A percentile compares a stretch with the other conserved stretches of the same genome.
Conservation (phyloP, 2,888 invertebrate genomes). For the Augiades crinisus region DNA sequence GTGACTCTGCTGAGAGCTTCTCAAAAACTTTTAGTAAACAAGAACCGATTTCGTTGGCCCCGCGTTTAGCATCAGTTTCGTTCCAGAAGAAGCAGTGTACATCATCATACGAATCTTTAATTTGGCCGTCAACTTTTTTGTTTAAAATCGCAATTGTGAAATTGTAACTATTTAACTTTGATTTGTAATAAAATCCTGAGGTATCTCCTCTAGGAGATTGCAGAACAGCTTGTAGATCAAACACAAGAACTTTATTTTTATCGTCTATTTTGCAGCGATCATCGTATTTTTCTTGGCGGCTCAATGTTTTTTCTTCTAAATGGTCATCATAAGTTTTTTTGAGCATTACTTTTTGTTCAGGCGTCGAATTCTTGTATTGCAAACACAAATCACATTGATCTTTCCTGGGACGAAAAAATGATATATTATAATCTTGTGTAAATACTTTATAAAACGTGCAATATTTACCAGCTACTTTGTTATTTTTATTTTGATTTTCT, state of each 20-base stretch:
- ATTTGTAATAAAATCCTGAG: slow-evolving; percentile 34
- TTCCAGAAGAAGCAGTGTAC: slow-evolving; percentile 36
- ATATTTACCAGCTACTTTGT: slow-evolving; percentile 25
- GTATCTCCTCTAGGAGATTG: slow-evolving; percentile 32
- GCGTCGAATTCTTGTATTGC: slow-evolving; percentile 13
- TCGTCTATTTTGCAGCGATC: slow-evolving; percentile 32
- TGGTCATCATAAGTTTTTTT: slow-evolving; percentile 5
- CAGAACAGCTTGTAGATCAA: slow-evolving; percentile 34
- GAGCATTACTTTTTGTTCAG: slow-evolving; percentile 1
- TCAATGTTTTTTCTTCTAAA: slow-evolving; percentile 4
- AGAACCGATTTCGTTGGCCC: slow-evolving; percentile 34
- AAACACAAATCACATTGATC: slow-evolving; percentile 28
- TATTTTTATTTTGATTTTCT: slow-evolving; percentile 29
- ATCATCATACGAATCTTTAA: slow-evolving; percentile 26
- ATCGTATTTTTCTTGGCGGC: slow-evolving; percentile 29
- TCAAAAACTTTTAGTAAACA: slow-evolving; percentile 29
- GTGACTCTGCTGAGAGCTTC: not conserved
- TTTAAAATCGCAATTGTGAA: slow-evolving; percentile 27
- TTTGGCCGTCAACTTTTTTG: slow-evolving; percentile 27
- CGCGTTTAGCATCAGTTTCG: slow-evolving; percentile 35
- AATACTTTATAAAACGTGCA: slow-evolving; percentile 30
- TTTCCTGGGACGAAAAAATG: slow-evolving; percentile 27
- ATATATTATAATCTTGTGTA: slow-evolving; percentile 28
- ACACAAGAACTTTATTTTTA: slow-evolving; percentile 31
- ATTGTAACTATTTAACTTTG: slow-evolving; percentile 31